A percentile compares a stretch with the other conserved stretches of the same genome.
Conservation (phyloP, 1,140 invertebrate genomes). For the Druon quercuslanigerum region DNA sequence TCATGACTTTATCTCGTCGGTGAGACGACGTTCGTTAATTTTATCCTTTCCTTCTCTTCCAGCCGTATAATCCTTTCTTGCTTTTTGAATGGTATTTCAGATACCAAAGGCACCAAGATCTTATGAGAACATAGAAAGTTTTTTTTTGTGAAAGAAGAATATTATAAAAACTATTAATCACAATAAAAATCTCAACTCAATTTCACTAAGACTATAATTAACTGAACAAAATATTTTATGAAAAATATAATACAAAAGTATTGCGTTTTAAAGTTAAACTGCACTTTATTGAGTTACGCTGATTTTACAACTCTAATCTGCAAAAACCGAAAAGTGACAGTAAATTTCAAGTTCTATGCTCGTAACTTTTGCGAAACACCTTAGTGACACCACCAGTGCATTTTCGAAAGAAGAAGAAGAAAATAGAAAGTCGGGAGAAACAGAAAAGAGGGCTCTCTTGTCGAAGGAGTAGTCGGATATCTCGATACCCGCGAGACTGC, state of each 20-base stretch:
- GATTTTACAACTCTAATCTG: too few species aligned
- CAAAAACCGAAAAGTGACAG: too few species aligned
- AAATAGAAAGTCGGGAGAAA: neutral
- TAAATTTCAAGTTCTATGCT: neutral
- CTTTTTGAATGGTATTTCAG: neutral
- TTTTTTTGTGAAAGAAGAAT: too few species aligned
- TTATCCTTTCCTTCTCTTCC: conserved; percentile 47
- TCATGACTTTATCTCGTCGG: conserved; percentile 68
- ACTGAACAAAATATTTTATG: neutral
- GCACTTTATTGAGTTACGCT: too few species aligned
- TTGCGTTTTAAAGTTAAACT: too few species aligned
- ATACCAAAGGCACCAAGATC: conserved; percentile 9
- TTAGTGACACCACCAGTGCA: neutral
- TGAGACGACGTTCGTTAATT: conserved; percentile 65
- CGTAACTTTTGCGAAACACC: neutral
- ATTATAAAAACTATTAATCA: conserved; percentile 9
- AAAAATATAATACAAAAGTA: too few species aligned
- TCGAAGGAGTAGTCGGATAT: conserved; percentile 55
- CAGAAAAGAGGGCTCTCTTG: conserved; percentile 33
- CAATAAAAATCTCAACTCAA: neutral
- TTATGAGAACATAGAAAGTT: neutral
- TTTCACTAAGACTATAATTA: too few species aligned
- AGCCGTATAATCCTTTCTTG: conserved; percentile 20
- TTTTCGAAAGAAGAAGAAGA: neutral
- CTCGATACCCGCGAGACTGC: conserved; percentile 56